Evolutionary conservation across 2,797 vertebrate genomes (phyloP).

Genomic region (Nyctibius grandis): DNA sequence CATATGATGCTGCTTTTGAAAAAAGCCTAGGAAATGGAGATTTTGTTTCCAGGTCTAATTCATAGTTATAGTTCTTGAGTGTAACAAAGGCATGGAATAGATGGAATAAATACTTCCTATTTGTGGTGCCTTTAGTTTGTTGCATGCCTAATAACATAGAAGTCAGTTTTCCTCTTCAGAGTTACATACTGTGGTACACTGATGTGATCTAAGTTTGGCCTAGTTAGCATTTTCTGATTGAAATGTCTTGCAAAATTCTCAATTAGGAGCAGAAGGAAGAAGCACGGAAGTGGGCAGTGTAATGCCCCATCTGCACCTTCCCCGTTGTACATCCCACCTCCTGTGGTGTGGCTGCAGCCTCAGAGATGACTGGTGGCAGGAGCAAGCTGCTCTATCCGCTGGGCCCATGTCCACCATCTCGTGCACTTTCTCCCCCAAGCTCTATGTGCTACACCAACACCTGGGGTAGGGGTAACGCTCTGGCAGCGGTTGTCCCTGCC

Average conservation of each 20-base stretch:
- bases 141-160: background rate
- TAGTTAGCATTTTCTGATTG: background rate
- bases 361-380: background rate
- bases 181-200: background rate
- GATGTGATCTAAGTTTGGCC: background rate
- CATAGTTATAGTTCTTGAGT: background rate
- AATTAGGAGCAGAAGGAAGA: background rate
- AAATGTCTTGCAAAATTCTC: background rate
- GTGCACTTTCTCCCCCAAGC: background rate
- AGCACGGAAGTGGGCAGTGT: background rate
- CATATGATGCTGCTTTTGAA: background rate
- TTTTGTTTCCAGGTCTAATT: background rate
- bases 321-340: fast-evolving
- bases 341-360: background rate
- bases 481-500: background rate
- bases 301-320: background rate
- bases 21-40: background rate
- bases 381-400: background rate
- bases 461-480: background rate
- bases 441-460: background rate
- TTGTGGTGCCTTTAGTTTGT: background rate
- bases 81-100: background rate
- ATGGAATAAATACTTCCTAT: background rate
- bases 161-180: background rate
- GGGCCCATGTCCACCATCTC: background rate